Evolutionary conservation across 2,888 invertebrate species (phyloP).

Genomic region (Caenorhabditis sp.): DNA sequence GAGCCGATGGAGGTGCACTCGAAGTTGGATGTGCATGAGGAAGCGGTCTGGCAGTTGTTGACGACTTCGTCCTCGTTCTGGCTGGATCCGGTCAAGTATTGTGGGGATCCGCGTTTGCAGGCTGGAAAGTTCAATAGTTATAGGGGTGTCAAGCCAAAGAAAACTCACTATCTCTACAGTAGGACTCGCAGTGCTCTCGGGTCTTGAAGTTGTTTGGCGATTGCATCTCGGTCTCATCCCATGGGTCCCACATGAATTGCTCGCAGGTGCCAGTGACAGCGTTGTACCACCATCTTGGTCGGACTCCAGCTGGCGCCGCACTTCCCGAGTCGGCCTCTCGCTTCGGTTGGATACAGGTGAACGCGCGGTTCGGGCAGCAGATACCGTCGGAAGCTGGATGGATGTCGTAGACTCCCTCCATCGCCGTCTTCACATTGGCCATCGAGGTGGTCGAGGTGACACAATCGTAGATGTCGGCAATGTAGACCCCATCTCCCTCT

Average conservation of each 20-base stretch:
- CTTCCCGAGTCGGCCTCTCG: conserved; percentile 81
- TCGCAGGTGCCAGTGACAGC: conserved; percentile 82
- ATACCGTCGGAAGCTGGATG: conserved; percentile 81
- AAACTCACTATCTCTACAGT: conserved; percentile 82
- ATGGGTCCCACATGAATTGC: conserved; percentile 83
- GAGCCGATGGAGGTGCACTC: conserved; percentile 82
- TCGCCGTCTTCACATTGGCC: conserved; percentile 82
- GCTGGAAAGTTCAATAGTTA: conserved; percentile 75
- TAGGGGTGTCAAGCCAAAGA: too few relatives aligned
- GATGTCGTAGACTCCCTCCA: conserved; percentile 82
- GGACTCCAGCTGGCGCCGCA: conserved; percentile 82
- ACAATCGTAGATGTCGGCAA: conserved; percentile 82
- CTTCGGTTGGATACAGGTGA: conserved; percentile 83
- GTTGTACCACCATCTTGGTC: conserved; percentile 82
- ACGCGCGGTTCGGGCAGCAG: conserved; percentile 82
- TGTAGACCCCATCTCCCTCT: conserved; percentile 78
- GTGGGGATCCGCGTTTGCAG: conserved; percentile 82
- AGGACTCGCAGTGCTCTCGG: conserved; percentile 82
- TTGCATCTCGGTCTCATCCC: conserved; percentile 83
- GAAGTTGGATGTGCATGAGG: conserved; percentile 80
- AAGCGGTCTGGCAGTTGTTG: conserved; percentile 81
- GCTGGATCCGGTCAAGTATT: conserved; percentile 78
- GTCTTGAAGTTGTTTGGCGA: conserved; percentile 83
- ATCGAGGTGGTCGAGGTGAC: conserved; percentile 78
- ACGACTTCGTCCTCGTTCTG: conserved; percentile 82